These are phyloP conservation scores for Gallinago solitaria DNA, from an alignment of 2,797 vertebrate genomes.

Conservation along the genomic window DNA sequence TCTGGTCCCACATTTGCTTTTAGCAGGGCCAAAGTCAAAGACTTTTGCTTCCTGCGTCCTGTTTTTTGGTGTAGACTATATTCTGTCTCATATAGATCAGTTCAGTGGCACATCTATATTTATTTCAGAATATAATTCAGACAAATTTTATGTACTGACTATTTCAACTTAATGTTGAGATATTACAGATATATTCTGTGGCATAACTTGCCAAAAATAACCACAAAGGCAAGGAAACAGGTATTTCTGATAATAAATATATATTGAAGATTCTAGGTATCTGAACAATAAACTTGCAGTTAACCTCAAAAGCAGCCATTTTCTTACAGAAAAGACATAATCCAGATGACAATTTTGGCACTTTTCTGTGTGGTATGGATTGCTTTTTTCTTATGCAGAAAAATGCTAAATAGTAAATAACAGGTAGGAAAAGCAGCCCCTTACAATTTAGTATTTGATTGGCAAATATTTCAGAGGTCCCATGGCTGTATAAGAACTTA, in stretches of 20 bases:
- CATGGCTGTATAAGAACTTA: neutral
- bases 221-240: neutral
- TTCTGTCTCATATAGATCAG: neutral
- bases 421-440: neutral
- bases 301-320: neutral
- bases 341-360: neutral
- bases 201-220: neutral
- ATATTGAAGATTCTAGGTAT: neutral
- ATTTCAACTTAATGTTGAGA: neutral
- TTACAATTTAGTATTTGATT: neutral
- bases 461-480: neutral
- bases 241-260: neutral
- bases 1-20: neutral
- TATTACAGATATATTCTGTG: neutral
- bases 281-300: neutral
- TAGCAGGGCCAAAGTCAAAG: neutral
- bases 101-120: neutral
- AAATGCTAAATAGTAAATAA: neutral
- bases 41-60: neutral
- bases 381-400: neutral
- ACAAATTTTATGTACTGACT: neutral
- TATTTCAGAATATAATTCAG: neutral
- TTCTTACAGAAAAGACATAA: neutral
- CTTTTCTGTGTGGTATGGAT: neutral
- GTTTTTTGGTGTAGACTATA: neutral